Evolutionary conservation across 2,888 invertebrate genomes (phyloP).

Genomic region (Gibbula magus): DNA sequence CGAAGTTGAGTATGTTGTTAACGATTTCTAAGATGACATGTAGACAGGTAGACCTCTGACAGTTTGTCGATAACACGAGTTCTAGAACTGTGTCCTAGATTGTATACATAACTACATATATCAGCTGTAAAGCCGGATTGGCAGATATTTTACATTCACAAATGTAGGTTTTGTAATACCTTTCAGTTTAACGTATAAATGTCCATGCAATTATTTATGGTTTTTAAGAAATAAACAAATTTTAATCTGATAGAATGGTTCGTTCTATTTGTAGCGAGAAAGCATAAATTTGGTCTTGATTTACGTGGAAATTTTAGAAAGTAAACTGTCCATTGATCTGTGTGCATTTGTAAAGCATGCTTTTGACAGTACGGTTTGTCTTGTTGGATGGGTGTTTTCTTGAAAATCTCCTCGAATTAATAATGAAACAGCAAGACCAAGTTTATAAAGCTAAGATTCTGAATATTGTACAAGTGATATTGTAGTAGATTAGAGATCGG

Average conservation of each 20-base stretch:
- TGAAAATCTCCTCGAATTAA: not conserved
- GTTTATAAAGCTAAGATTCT: no score
- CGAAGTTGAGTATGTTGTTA: not conserved
- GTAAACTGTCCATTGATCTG: not conserved
- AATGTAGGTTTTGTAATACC: constrained; percentile 20
- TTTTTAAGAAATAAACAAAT: constrained; percentile 47
- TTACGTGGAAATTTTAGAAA: not conserved
- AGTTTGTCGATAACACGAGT: no score
- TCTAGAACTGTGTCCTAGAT: no score
- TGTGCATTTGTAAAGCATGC: not conserved
- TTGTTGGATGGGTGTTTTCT: not conserved
- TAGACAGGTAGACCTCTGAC: no score
- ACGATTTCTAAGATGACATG: not conserved
- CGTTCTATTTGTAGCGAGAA: not conserved
- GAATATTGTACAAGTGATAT: no score
- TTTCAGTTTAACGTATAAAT: constrained; percentile 25
- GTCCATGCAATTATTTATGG: constrained; percentile 41
- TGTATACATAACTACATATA: no score
- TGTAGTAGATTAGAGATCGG: no score
- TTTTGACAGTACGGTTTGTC: not conserved
- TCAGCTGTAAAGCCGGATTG: no score
- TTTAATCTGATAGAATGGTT: constrained; percentile 22
- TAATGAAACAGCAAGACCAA: not conserved
- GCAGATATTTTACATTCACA: not conserved
- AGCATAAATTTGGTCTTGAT: constrained; percentile 12